phyloP scores from a whole-genome alignment of 2,113 vertebrate genomes.

The Addax nasomaculatus region DNA sequence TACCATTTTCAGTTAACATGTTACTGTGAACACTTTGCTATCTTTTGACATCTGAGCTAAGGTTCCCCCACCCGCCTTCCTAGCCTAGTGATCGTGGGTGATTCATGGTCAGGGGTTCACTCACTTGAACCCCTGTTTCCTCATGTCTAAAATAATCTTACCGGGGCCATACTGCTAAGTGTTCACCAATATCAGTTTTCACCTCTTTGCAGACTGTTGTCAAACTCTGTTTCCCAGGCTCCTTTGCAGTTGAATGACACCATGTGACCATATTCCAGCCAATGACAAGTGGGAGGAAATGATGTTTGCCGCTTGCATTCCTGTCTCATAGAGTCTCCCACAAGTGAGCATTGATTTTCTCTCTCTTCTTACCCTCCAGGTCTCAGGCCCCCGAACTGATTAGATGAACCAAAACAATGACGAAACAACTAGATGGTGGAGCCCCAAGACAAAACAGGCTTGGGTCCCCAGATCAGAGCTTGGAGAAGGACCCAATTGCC shows the following conservation, averaged over 20 bases:
- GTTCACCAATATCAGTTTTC: neutral
- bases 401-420: neutral
- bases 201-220: neutral
- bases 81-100: neutral
- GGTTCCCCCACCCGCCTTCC: neutral
- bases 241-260: neutral
- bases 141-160: neutral
- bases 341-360: neutral
- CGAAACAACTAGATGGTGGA: neutral
- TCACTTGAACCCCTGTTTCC: neutral
- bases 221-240: neutral
- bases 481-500: neutral
- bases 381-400: neutral
- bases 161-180: neutral
- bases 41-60: neutral
- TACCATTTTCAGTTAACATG: neutral
- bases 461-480: neutral
- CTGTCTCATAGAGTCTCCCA: neutral
- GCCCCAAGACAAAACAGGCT: neutral
- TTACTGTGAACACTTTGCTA: neutral
- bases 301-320: rapidly evolving
- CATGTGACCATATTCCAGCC: neutral
- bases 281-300: neutral
- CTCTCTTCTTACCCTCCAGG: neutral
- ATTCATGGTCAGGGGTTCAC: neutral